Conservation (phyloP, 1,140 invertebrate species). For the Portunus trituberculatus region DNA sequence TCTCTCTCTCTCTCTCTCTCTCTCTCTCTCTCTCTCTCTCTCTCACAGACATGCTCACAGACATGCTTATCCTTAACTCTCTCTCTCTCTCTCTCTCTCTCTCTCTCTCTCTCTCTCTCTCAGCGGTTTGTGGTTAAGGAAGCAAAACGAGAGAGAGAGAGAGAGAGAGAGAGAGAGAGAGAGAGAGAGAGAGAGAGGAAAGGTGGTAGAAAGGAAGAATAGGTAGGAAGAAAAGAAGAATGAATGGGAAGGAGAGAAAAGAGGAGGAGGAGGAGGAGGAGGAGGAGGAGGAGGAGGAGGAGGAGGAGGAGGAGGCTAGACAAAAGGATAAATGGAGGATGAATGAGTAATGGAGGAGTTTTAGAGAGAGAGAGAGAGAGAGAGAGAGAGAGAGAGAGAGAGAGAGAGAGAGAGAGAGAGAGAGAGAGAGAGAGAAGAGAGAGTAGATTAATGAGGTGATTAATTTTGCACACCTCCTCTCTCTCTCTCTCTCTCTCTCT, state of each 20-base stretch:
- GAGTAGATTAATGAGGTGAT: too few species aligned
- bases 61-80: not conserved
- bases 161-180: too few species aligned
- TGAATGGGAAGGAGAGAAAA: not conserved
- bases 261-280: too few species aligned
- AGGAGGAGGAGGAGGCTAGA: not conserved
- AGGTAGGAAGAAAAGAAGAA: not conserved
- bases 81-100: not conserved
- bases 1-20: conserved; percentile 18
- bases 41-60: not conserved
- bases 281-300: not conserved
- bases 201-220: too few species aligned
- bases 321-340: not conserved
- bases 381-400: not conserved
- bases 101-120: not conserved
- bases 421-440: too few species aligned
- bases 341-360: not conserved
- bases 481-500: too few species aligned
- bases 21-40: conserved; percentile 13
- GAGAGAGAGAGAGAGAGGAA: conserved; percentile 1
- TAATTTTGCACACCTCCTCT: too few species aligned
- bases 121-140: not conserved
- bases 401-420: too few species aligned
- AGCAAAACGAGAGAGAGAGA: not conserved
- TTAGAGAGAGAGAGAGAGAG: not conserved